Percentiles rank a stretch among this genome's conserved stretches.
Evolutionary conservation across 2,888 invertebrate species (phyloP).

Genomic region (Trachelus stipa): DNA sequence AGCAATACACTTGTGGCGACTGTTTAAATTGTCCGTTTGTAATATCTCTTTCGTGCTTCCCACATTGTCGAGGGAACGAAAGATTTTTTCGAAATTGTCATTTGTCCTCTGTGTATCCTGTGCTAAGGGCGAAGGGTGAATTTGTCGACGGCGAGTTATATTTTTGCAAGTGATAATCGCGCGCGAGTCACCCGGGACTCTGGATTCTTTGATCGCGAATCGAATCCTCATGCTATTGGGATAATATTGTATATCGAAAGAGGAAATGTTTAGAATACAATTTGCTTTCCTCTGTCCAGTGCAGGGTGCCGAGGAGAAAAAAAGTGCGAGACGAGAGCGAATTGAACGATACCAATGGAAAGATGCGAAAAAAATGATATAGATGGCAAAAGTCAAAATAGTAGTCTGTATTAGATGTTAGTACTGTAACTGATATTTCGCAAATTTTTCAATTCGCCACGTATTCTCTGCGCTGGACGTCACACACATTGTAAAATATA

Average conservation of each 20-base stretch:
- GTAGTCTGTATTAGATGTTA: not conserved
- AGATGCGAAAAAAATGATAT: not conserved
- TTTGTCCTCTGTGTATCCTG: not conserved
- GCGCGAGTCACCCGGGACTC: not conserved
- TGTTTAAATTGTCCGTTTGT: not conserved
- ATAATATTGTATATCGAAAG: not conserved
- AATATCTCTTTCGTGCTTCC: not conserved
- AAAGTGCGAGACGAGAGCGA: not conserved
- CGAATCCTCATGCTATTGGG: not conserved
- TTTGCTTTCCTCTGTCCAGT: constrained; percentile 9
- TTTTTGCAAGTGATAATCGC: not conserved
- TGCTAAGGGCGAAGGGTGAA: not conserved
- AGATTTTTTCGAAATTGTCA: not conserved
- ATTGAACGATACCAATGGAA: not conserved
- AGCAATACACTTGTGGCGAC: not conserved
- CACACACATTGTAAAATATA: constrained; percentile 58
- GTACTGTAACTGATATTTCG: not conserved
- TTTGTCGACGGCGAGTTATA: not conserved
- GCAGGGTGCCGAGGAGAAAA: not conserved
- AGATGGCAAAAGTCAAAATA: not conserved
- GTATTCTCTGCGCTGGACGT: constrained; percentile 31
- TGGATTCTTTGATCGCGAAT: not conserved
- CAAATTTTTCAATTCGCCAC: constrained; percentile 14
- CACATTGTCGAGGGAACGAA: not conserved
- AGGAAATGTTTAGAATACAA: constrained; percentile 6